Base-by-base conservation (phyloP, 2,113 vertebrate species). In the Zosterops lateralis region DNA sequence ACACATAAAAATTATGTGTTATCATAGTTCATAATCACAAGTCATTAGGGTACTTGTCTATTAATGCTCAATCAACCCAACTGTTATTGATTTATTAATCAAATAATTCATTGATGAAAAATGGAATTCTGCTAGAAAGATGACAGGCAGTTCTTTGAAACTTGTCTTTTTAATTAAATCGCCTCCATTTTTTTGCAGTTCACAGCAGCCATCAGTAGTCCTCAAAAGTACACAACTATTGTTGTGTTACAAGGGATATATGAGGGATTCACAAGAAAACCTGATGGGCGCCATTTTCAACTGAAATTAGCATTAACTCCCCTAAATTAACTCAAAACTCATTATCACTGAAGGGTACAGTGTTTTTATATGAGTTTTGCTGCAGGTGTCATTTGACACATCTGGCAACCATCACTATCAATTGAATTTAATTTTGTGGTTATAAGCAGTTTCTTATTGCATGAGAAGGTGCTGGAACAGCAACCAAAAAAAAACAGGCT, bases 191-290 rank as follows among this genome's bases (percentile, higher is more conserved):
- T 66, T 64, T 34, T 72, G 50, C 15, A 65, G 10, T 16, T 77
- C 19, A 17, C 4, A 84, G 44, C 34, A 74, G 48, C 1, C 4
- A n/a, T 4, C 3, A n/a, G 16, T 1, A 2, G 4, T 47, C 11
- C 48, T 34, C 3, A 51, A 54, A 84, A 44, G 6, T 3, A 56
- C 19, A 56, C 5, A 31, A 8, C 31, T 80, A 14, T 58, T 29
- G 9, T 8, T 65, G 26, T 4, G 28, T 40, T 72, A 45, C 0
- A 3, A n/a, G 0, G 1, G n/a, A 31, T n/a, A 45, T n/a, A n/a
- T 2, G 17, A 57, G 0, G 1, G 6, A 84, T 81, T 45, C 14
- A 8, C 13, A 70, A 81, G 48, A 56, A 71, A 67, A 11, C 20
- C 42, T 24, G 12, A 16, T 3, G 9, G 45, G 13, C 20, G 4